Conservation (phyloP, 2,888 invertebrate genomes). For the Volucella inflata region DNA sequence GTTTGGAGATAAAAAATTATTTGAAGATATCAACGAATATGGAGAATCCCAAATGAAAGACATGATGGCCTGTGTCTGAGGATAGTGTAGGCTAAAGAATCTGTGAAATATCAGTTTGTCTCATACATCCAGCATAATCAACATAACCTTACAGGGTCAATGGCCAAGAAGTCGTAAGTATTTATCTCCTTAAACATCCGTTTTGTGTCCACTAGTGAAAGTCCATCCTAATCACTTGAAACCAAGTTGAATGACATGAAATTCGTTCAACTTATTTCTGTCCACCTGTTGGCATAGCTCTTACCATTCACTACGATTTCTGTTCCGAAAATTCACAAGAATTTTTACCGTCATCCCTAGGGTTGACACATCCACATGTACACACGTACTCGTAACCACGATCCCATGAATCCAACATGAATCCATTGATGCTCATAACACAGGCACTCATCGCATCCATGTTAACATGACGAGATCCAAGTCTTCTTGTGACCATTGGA, state of each 20-base stretch:
- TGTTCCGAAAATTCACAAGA: background rate
- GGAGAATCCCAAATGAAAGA: too few species aligned
- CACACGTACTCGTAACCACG: conserved; percentile 18
- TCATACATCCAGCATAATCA: too few species aligned
- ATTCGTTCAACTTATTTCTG: background rate
- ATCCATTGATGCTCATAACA: conserved; percentile 48
- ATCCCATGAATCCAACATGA: conserved; percentile 23
- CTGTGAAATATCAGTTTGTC: too few species aligned
- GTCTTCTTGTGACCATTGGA: conserved; percentile 41
- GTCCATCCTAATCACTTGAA: too few species aligned
- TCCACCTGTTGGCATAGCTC: conserved; percentile 10
- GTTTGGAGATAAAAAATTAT: too few species aligned
- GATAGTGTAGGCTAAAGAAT: too few species aligned
- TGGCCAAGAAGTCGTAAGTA: too few species aligned
- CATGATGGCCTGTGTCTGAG: too few species aligned
- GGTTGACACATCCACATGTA: background rate
- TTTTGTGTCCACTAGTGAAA: too few species aligned
- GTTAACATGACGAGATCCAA: conserved; percentile 27
- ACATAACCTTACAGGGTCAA: too few species aligned
- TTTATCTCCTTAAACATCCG: too few species aligned
- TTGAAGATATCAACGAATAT: too few species aligned
- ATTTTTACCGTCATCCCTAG: background rate
- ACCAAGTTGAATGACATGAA: conserved; percentile 4
- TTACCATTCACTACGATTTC: conserved; percentile 1
- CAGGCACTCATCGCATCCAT: conserved; percentile 51